These are phyloP conservation scores for Podargus strigoides DNA, from an alignment of 2,797 vertebrate genomes.

Conservation along the genomic window DNA sequence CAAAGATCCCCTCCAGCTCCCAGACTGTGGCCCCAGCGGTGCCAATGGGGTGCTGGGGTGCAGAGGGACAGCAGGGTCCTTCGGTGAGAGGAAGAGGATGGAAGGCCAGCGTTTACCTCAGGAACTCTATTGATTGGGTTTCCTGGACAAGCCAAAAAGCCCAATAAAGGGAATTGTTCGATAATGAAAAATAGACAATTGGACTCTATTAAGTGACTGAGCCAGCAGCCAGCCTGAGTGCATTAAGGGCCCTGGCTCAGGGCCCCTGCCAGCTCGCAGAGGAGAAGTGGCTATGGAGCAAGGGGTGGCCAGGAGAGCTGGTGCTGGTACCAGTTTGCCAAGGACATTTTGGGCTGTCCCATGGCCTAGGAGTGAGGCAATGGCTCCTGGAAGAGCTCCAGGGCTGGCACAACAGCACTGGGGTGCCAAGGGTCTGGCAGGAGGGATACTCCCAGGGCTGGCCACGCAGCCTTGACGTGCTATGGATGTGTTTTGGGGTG, in stretches of 20 bases:
- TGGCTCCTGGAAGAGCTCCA: not conserved
- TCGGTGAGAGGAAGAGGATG: not conserved
- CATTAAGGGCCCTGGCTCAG: not conserved
- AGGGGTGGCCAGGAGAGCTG: not conserved
- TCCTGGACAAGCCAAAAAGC: constrained; percentile 51
- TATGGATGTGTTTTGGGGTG: not conserved
- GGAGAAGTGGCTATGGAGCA: not conserved
- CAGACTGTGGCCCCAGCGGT: not conserved
- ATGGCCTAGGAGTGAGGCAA: not conserved
- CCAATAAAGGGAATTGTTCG: constrained; percentile 45
- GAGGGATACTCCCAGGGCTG: not conserved
- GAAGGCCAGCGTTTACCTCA: not conserved
- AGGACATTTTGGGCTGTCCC: not conserved
- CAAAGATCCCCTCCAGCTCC: not conserved
- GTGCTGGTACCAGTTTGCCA: not conserved
- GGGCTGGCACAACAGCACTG: not conserved
- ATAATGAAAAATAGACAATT: constrained; percentile 46
- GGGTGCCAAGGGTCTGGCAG: accelerated
- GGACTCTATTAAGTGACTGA: constrained; percentile 6
- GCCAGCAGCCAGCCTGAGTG: constrained; percentile 1
- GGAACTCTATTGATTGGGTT: constrained; percentile 9
- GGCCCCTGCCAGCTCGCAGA: not conserved
- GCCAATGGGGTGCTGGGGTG: accelerated
- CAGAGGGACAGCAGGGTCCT: not conserved
- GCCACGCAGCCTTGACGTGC: accelerated